Evolutionary conservation across 30 jellyfish, hydroid and myxozoan species (phyloP), one percentile per base, ranked within the genome.

Genomic region (Turritopsis rubra): DNA sequence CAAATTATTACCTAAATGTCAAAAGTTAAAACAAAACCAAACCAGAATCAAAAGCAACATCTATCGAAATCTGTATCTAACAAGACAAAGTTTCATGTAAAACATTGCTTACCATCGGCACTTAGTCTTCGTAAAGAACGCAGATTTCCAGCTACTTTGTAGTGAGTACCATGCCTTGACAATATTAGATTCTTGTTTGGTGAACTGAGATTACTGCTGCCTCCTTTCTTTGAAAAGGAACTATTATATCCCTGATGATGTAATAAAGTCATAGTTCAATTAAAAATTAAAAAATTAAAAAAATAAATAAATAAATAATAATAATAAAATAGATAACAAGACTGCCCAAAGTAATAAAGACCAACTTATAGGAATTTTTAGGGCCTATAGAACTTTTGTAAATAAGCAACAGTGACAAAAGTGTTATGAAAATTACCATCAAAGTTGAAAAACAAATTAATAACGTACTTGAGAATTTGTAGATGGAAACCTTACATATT

Each of bases 101-200:
- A 77, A 52, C 21, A 29, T 17, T 29, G 27, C 66, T 24, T 29
- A 77, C 85, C 72, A 28, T 53, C 85, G 29, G 23, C 20, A 29
- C 73, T 77, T 1, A 80, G 65, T 65, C 87, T 80, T 21, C 65
- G 77, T 21, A 80, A 53, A 22, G 87, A 80, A 41, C 65, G 54
- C 26, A 80, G 53, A 65, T 80, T 80, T 28, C 81, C 75, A 52
- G 87, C 80, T 21, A 80, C 75, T 70, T 53, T 53, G 28, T 53
- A 80, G 21, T 80, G 54, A 3, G 60, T 23, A 17, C 87, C 87
- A 80, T 80, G 87, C 65, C 87, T 21, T 53, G 87, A 53, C 60
- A 80, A 80, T 5, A 80, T 53, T 26, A 80, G 24, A 22, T 65
- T 54, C 28, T 80, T 80, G 28, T 21, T 53, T 53, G 77, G 28